Evolutionary conservation across 35 echinoderm and acorn worm species (phyloP).

Genomic region (Apostichopus parvimensis): DNA sequence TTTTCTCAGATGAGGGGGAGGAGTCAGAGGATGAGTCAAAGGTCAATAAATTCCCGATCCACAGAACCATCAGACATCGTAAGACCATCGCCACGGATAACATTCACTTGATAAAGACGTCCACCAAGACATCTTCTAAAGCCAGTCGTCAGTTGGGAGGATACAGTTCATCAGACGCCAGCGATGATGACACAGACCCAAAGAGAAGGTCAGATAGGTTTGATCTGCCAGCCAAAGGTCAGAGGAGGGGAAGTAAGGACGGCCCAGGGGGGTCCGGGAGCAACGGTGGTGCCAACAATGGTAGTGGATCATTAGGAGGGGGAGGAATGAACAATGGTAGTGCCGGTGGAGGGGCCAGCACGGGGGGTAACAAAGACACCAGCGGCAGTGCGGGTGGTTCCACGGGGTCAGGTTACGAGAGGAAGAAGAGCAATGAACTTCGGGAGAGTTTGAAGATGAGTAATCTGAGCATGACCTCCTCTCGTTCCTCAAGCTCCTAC

Average conservation of each 20-base stretch:
- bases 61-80: slow-evolving; percentile 63
- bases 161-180: slow-evolving; percentile 97
- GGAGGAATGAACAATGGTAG: slow-evolving; percentile 53
- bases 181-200: slow-evolving; percentile 92
- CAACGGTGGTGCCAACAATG: slow-evolving; percentile 66
- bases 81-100: slow-evolving; percentile 79
- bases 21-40: slow-evolving; percentile 80
- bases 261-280: slow-evolving; percentile 82
- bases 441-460: slow-evolving; percentile 94
- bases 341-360: slow-evolving; percentile 61
- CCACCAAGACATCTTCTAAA: slow-evolving; percentile 56
- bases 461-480: slow-evolving; percentile 94
- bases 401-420: slow-evolving; percentile 65
- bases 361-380: slow-evolving; percentile 62
- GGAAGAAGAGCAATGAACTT: slow-evolving; percentile 97
- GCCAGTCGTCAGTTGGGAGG: slow-evolving; percentile 46
- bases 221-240: slow-evolving; percentile 71
- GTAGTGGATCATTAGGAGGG: slow-evolving; percentile 41
- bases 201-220: slow-evolving; percentile 90
- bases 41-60: slow-evolving; percentile 55
- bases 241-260: slow-evolving; percentile 93
- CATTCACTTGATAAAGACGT: slow-evolving; percentile 75
- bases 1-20: slow-evolving; percentile 70
- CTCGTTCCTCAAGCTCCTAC: slow-evolving; percentile 89
- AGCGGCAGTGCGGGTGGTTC: slow-evolving; percentile 33